Base-by-base conservation (phyloP, 2,113 vertebrate species). In the Terrapene triunguis region DNA sequence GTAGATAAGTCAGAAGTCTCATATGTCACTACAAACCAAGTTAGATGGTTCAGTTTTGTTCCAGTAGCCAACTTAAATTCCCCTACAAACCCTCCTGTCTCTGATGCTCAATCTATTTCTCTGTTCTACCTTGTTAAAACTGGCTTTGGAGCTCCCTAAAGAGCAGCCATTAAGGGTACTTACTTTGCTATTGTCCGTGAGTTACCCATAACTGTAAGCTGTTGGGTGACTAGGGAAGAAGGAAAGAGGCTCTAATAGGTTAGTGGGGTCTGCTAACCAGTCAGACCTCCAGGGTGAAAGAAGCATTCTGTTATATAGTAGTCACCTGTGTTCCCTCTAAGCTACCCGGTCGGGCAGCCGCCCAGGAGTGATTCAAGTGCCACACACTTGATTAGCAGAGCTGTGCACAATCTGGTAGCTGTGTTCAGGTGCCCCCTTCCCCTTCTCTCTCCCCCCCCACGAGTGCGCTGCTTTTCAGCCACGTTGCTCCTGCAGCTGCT, bases 261-360 rank as follows among this genome's bases (percentile, higher is more conserved):
- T 44, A 55, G 11, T 5, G 53, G 22, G 38, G 10, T 80, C 78
- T 81, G 69, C 14, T 2, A 42, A 21, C 0, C 0, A 72, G 80
- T 59, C 85, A 57, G 62, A 86, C 27, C 22, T 44, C 29, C 13
- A 2, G 0, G 27, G 86, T 5, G 44, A 85, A 78, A 10, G 22
- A 13, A 12, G 7, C 24, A 14, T 74, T 74, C 22, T 24, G n/a
- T 74, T 42, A 6, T 21, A 11, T 74, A 42, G 62, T 65, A n/a
- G 51, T 53, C 17, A 53, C 6, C 17, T 19, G 51, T 53, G 51
- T 53, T 53, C 51, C 51, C 51, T 53, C 51, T 53, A 51, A 51
- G 50, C 50, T 51, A 2, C 11, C 12, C 16, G 5, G 50, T 51
- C 5, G 16, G 50, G 50, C 50, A 16, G 50, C 50, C 2, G 50